Base-by-base conservation (phyloP, 2,797 vertebrate genomes). In the Anniella stebbinsi region DNA sequence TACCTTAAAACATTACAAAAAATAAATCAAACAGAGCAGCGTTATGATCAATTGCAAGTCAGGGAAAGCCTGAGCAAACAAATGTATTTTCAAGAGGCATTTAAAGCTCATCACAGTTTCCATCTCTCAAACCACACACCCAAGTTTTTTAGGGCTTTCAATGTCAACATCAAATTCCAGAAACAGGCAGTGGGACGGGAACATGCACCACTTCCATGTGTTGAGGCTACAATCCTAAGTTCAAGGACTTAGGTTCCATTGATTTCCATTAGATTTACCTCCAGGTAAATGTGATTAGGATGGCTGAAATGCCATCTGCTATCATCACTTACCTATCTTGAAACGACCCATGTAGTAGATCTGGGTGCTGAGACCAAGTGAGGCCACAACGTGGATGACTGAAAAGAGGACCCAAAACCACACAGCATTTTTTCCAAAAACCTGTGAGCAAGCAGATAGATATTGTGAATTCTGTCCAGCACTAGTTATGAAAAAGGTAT, bases 301-400 rank as follows among this genome's bases (percentile, higher is more conserved):
- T 7, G 30, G 7, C 38, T 45, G 36, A n/a, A 48, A 23, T 38
- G 60, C 57, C 51, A 63, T 33, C 3, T 33, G 8, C 54, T 10
- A 23, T 63, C 25, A 8, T 76, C 23, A 96, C 97, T 96, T 87
- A 98, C 98, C 97, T 0, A 98, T 97, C 92, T 97, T 98, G 96
- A 98, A 98, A 88, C 97, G 97, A 4, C 98, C 98, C 97, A 98
- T 97, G 94, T 98, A 98, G 94, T 98, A 98, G 91, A 98, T 98
- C 92, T 98, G 97, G 11, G 97, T 97, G 95, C 98, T 98, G 93
- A 98, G 97, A 85, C 97, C 97, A 92, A 98, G 95, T 0, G 98
- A 97, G 2, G 95, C 97, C 81, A 97, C 89, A 88, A 98, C 87
- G 1, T 98, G 97, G 93, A 98, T 96, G 33, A 94, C 57, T 23